Evolutionary conservation across 2,888 invertebrate genomes (phyloP), one percentile per base, ranked within the genome.

Genomic region (Allophyes oxyacanthae): DNA sequence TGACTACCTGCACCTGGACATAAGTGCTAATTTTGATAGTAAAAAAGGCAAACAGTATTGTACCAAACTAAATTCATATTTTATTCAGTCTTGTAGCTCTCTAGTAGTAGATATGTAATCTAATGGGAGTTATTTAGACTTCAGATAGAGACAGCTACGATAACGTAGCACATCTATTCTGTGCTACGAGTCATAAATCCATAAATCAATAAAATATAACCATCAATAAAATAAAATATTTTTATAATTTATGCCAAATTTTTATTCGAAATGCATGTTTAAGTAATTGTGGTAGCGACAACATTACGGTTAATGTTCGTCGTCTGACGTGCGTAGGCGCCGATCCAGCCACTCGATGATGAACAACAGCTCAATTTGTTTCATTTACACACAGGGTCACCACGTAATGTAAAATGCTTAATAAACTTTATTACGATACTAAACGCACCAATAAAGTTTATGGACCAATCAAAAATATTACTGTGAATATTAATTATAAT

Each of bases 361-460:
- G 81, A 82, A 81, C 83, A 78, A 87, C 85, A 76, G 77, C 86
- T 88, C 85, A 88, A 89, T 90, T 86, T 85, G 77, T 79, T 77
- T 69, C 78, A 58, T 79, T 74, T 67, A 64, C 63, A 54, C 54
- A 37, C 73, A 87, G 85, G 87, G 87, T 52, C 85, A 75, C 9
- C 77, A 61, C 54, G 14, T 15, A 38, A 2, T 41, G 51, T 63
- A 56, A 55, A 58, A 56, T 28, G 38, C 56, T 51, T 54, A 36
- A 45, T 30, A 37, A 33, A 49, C 10, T 40, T 45, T 46, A 41
- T 34, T 26, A 20, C 26, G 11, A 3, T n/a, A 32, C 9, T 30
- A n/a, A 26, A 11, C 20, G 20, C 28, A 0, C 11, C 20, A 5
- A 14, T 37, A 11, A 44, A 45, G 8, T 32, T 53, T 33, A 45